Base-by-base conservation (phyloP, 2,888 invertebrate genomes). In the Drosophila ustulata region DNA sequence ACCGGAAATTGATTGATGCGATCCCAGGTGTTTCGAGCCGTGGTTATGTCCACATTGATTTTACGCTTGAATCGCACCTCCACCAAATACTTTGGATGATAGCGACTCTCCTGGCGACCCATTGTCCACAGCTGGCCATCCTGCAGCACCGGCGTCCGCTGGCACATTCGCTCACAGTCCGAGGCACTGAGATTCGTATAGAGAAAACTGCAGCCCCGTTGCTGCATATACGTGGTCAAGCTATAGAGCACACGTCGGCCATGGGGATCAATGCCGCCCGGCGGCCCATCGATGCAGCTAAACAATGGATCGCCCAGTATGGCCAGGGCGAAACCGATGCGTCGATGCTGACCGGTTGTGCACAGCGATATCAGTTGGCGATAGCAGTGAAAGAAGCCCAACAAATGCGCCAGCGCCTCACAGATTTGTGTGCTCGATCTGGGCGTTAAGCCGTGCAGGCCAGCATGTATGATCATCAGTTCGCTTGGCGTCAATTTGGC, bases 101-200 rank as follows among this genome's bases (percentile, higher is more conserved):
- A 78, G 3, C 66, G 39, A 3, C 63, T 23, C 3, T 37, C 43
- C 13, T 64, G 53, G 0, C 47, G 13, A 4, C 67, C 70, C 32
- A 82, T 39, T 5, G 68, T 62, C 82, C 70, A 76, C 3, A 84
- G 43, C 5, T 67, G 52, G 0, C 89, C 88, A 4, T 71, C 58
- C 1, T 28, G 26, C 0, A 89, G 28, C 1, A 81, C 25, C 0
- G 74, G 77, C 0, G 58, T 47, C 0, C 80, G 74, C 4, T 58
- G 28, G 28, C 84, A 86, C 53, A 84, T 28, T 0, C 73, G 55
- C 49, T 88, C 83, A 41, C 66, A 52, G 25, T 86, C 86, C 26
- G 65, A 34, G 95, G 92, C 52, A 94, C 95, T 93, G 95, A 96
- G 91, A 7, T 72, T 82, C 1, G 83, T 70, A 7, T 59, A 79